A percentile compares a stretch with the other conserved stretches of the same genome.
Evolutionary conservation across 1,140 invertebrate genomes (phyloP).

Genomic region (Caenorhabditis inopinata): DNA sequence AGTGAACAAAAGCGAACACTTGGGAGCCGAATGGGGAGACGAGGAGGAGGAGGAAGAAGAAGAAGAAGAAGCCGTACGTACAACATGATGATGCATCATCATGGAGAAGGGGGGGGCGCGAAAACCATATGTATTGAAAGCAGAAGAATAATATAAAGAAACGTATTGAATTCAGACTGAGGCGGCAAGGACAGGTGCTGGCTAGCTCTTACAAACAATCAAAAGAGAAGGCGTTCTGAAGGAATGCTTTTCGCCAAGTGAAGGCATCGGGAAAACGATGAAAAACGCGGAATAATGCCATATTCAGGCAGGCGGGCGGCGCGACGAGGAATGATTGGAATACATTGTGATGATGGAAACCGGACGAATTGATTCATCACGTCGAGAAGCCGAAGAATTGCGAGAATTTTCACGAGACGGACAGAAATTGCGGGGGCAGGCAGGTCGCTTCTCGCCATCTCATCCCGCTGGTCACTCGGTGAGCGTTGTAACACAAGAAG

Average conservation of each 20-base stretch:
- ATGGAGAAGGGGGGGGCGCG: neutral
- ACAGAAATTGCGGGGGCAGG: slow-evolving; percentile 22
- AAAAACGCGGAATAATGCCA: too few species aligned
- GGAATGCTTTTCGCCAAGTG: too few species aligned
- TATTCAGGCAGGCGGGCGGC: too few species aligned
- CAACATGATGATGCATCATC: slow-evolving; percentile 25
- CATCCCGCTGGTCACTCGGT: slow-evolving; percentile 1
- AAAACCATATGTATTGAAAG: neutral
- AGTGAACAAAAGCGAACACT: slow-evolving; percentile 23
- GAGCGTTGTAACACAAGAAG: slow-evolving; percentile 22
- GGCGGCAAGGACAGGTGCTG: too few species aligned
- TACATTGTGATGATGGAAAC: neutral
- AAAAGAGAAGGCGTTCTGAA: too few species aligned
- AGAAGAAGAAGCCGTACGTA: neutral
- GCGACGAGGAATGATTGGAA: too few species aligned
- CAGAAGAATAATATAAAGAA: neutral
- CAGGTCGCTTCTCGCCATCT: neutral
- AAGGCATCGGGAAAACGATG: too few species aligned
- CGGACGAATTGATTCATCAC: neutral
- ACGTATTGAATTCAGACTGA: too few species aligned
- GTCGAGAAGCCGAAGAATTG: slow-evolving; percentile 5
- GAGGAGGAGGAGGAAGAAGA: too few species aligned
- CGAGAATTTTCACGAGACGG: slow-evolving; percentile 10
- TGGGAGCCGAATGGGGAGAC: too few species aligned
- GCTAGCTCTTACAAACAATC: too few species aligned